These are phyloP conservation scores for Arizona elegans DNA, from an alignment of 2,113 vertebrate species.

Conservation along the genomic window DNA sequence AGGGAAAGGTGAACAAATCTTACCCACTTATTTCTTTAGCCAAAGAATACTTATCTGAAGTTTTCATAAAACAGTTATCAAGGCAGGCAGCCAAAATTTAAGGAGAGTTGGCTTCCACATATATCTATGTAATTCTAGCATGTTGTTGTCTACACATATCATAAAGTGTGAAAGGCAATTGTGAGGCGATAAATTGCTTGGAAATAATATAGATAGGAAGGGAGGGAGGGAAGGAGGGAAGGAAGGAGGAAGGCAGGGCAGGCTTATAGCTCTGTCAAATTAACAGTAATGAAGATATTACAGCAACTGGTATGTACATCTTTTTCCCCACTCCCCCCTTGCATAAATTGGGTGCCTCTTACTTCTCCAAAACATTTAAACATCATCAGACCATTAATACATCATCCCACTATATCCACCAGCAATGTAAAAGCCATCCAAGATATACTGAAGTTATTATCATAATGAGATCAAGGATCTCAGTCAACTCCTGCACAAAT, in stretches of 20 bases:
- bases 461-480: background rate
- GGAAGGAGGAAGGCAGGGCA: background rate
- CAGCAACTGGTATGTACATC: background rate
- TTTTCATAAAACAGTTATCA: background rate
- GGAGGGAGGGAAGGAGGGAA: accelerated
- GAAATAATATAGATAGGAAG: background rate
- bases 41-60: background rate
- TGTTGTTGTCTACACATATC: background rate
- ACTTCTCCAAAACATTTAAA: background rate
- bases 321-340: background rate
- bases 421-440: background rate
- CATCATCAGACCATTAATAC: background rate
- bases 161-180: background rate
- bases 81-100: background rate
- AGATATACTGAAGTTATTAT: background rate
- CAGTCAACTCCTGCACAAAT: background rate
- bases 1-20: background rate
- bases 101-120: background rate
- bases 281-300: background rate
- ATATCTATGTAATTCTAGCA: background rate
- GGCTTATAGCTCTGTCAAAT: background rate
- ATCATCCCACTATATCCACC: background rate
- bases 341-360: background rate
- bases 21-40: background rate
- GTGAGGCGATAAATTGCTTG: background rate